Evolutionary conservation across 37 sponge, comb jelly and placozoan species (phyloP), one percentile per base, ranked within the genome.

Genomic region (Geodia barretti): DNA sequence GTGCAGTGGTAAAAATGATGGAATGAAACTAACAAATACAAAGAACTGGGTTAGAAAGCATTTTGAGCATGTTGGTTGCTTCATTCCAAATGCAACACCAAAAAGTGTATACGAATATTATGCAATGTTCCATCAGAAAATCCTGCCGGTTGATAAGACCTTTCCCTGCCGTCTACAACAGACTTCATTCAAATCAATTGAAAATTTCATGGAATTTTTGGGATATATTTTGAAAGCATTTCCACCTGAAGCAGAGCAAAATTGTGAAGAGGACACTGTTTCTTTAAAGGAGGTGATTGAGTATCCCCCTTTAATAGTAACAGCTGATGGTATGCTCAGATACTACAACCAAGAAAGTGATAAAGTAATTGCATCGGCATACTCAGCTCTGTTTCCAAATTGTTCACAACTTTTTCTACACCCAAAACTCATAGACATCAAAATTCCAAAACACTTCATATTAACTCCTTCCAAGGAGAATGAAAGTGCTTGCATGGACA

Each of bases 11-110:
- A 73, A 73, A 73, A 33, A 5, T 2, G 41, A 83, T 29, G 75
- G 76, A 19, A 89, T 89, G 84, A 78, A 77, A n/a, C 62, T 89
- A 0, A 79, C 79, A 29, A 34, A 33, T 32, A 79, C 84, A 33
- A 65, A 79, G n/a, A 19, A 28, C 5, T 41, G 24, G 23, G 20
- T 89, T 4, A 41, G 25, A 41, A 62, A 68, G 2, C 62, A 74
- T 36, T 67, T 89, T 38, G 63, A 83, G 70, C 47, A 35, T 0
- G 47, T 78, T 40, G 65, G 58, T 43, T 32, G 1, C 39, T 69
- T 70, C 59, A 4, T 24, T 24, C 39, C 60, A 37, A 35, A 3
- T 20, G 21, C 25, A 14, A 62, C 28, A 19, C 38, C n/a, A 32
- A 37, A 3, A 4, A 5, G 59, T 47, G 30, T 7, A 74, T 58